A percentile compares a stretch with the other conserved stretches of the same genome.
Conservation (phyloP, 2,797 vertebrate genomes). For the Geotrypetes seraphini region DNA sequence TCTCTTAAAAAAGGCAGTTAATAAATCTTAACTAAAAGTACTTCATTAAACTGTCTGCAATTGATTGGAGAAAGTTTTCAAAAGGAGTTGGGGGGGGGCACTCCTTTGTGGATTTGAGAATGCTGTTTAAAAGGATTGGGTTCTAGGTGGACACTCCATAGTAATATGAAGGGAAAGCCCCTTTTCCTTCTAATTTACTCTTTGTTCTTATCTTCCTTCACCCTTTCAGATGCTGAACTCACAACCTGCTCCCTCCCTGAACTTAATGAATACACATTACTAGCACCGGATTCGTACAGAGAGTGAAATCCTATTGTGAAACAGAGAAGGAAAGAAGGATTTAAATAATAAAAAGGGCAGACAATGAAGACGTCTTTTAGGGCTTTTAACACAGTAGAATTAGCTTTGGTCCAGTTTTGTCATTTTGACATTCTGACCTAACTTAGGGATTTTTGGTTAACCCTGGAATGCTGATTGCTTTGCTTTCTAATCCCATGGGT, state of each 20-base stretch:
- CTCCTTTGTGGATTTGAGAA: neutral
- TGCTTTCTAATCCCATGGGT: too few relatives aligned
- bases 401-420: constrained; percentile 1
- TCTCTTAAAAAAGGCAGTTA: too few relatives aligned
- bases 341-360: neutral
- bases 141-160: too few relatives aligned
- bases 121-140: too few relatives aligned
- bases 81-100: constrained; percentile 7
- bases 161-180: too few relatives aligned
- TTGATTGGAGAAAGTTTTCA: constrained; percentile 14
- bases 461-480: neutral
- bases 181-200: too few relatives aligned
- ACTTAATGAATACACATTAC: constrained; percentile 9
- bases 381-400: neutral
- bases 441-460: constrained; percentile 1
- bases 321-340: neutral
- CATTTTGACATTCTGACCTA: constrained; percentile 6
- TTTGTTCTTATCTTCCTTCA: too few relatives aligned
- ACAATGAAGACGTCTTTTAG: neutral
- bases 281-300: neutral
- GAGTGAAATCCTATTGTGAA: neutral
- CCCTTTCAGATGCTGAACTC: too few relatives aligned
- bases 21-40: too few relatives aligned
- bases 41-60: constrained; percentile 37
- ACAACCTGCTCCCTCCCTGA: too few relatives aligned